Evolutionary conservation across 1,140 invertebrate genomes (phyloP), one percentile per base, ranked within the genome.

Genomic region (Mamestra configurata): DNA sequence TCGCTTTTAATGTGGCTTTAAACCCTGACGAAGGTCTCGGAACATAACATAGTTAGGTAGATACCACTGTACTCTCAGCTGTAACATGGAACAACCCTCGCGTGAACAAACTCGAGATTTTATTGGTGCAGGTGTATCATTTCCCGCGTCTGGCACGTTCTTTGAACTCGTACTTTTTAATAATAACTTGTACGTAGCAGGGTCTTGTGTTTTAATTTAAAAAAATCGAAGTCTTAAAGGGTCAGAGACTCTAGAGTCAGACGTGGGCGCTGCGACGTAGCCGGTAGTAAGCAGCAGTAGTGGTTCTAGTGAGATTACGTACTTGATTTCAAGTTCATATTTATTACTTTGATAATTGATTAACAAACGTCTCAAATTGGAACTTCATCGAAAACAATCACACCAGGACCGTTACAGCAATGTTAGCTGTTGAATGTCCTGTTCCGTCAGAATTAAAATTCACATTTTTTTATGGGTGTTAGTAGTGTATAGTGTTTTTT

Each of bases 1-100:
- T 79, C 22, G 43, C 20, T 80, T 79, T 79, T 79, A 77, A 40
- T 40, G 57, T 40, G 24, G n/a, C 49, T 73, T 57, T 73, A 73
- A 43, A 57, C 37, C 31, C 51, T 18, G 1, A 20, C n/a, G 24
- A 51, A 53, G 68, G 27, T 20, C 68, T 35, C 8, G 4, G 10
- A 35, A 53, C 68, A 35, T 35, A 53, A 20, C 57, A n/a, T 59
- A 15, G 57, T 35, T 59, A 35, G 15, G 57, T 49, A 43, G 8
- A 13, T 43, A 49, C 15, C 4, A 15, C 43, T n/a, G 20, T 24
- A 24, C 6, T 24, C 4, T 24, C 22, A 18, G 6, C 49, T 5
- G 11, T n/a, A 53, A 53, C 49, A 43, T 43, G 40, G 40, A 43
- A 43, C 8, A 49, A 20, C 53, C 1, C 53, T 22, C 53, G 53